Evolutionary conservation across 2,113 vertebrate genomes (phyloP).

Genomic region (Silurus asotus): DNA sequence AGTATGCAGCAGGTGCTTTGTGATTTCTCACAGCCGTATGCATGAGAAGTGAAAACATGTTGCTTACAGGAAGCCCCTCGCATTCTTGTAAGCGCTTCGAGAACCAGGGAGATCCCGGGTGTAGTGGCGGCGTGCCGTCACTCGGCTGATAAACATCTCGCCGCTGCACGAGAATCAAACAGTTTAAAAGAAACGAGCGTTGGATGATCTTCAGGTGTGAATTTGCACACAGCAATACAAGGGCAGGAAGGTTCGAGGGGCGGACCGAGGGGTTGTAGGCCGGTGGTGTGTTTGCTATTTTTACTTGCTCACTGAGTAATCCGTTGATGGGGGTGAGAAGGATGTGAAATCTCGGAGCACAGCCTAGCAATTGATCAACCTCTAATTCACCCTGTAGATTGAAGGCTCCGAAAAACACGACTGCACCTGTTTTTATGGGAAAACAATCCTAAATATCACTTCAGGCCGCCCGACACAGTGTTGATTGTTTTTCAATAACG

Average conservation of each 20-base stretch:
- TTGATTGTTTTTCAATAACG: not conserved
- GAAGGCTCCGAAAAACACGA: not conserved
- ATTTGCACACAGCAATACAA: not conserved
- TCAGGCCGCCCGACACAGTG: not conserved
- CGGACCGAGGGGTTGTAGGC: too few relatives aligned
- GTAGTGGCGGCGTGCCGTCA: not conserved
- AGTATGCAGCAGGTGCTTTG: constrained; percentile 29
- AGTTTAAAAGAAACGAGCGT: constrained; percentile 17
- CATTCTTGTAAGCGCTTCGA: constrained; percentile 32
- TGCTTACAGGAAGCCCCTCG: constrained; percentile 47
- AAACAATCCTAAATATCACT: not conserved
- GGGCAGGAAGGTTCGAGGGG: not conserved
- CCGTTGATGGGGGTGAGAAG: not conserved
- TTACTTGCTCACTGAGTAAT: constrained; percentile 14
- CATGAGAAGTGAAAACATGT: constrained; percentile 28
- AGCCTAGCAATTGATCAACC: not conserved
- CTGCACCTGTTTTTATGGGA: not conserved
- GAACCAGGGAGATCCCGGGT: constrained; percentile 20
- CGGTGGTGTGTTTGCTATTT: not conserved
- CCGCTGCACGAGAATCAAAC: not conserved
- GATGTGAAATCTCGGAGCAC: not conserved
- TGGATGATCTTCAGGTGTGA: too few relatives aligned
- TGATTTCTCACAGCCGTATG: not conserved
- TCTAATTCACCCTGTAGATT: not conserved
- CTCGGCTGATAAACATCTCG: constrained; percentile 10